These are phyloP conservation scores for Galaxias olidus DNA, from an alignment of 2,797 vertebrate genomes.

Conservation along the genomic window DNA sequence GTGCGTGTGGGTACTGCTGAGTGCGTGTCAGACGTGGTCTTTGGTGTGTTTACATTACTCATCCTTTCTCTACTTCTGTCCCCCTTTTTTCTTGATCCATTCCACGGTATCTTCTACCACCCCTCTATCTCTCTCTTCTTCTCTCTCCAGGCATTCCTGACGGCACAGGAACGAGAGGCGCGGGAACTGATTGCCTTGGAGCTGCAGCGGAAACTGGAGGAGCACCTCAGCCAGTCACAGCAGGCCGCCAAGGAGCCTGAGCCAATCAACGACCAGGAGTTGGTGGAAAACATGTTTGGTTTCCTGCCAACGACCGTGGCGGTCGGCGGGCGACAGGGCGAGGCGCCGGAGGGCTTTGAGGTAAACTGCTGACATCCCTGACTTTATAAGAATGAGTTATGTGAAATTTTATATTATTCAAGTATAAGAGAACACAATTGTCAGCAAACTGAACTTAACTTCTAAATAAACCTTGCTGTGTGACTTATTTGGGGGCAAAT, in stretches of 20 bases:
- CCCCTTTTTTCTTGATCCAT: no score
- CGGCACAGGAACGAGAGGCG: constrained; percentile 38
- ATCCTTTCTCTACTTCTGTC: neutral
- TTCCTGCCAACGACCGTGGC: constrained; percentile 65
- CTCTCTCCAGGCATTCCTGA: constrained; percentile 52
- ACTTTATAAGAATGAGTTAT: no score
- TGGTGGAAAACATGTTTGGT: constrained; percentile 75
- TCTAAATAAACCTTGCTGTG: no score
- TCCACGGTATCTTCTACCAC: no score
- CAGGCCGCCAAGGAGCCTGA: constrained; percentile 49
- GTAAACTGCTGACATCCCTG: constrained; percentile 55
- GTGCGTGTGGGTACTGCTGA: no score
- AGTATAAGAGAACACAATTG: no score
- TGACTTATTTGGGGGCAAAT: no score
- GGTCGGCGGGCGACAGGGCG: constrained; percentile 65
- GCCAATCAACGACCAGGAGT: constrained; percentile 65
- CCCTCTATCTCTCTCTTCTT: neutral
- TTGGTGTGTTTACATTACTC: no score
- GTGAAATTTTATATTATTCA: no score
- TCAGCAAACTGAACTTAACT: no score
- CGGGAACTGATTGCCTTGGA: constrained; percentile 38
- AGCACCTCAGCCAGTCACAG: constrained; percentile 39
- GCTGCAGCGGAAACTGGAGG: constrained; percentile 53
- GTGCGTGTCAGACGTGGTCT: no score
- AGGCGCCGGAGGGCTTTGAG: constrained; percentile 66